Percentiles rank a stretch among this genome's conserved stretches.
Conservation (phyloP, 1,140 invertebrate species). For the Conus ventricosus region DNA sequence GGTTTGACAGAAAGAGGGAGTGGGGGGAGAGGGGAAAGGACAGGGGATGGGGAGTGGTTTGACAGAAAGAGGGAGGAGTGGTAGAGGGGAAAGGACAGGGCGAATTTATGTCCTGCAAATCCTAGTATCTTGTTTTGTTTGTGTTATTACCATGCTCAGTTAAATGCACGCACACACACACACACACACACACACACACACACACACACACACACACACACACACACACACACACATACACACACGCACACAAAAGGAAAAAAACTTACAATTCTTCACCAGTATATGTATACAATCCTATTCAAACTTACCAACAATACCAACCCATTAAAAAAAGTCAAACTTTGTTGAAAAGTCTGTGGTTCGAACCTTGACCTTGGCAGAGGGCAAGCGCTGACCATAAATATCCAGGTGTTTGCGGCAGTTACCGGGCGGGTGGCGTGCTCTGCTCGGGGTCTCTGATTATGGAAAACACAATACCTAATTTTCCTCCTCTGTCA, state of each 20-base stretch:
- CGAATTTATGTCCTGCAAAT: too few species aligned
- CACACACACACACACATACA: slow-evolving; percentile 15
- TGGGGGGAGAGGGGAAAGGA: too few species aligned
- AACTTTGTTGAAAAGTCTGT: too few species aligned
- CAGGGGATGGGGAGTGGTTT: too few species aligned
- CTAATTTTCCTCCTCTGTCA: not conserved
- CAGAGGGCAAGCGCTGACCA: slow-evolving; percentile 49
- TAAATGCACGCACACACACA: not conserved
- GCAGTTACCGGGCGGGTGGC: slow-evolving; percentile 48
- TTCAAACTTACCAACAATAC: not conserved
- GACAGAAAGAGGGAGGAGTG: too few species aligned
- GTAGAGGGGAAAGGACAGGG: too few species aligned
- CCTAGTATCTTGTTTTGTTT: too few species aligned
- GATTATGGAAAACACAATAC: not conserved
- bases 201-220: slow-evolving; percentile 6
- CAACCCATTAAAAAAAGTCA: too few species aligned
- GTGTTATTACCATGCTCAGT: too few species aligned
- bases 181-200: slow-evolving; percentile 1
- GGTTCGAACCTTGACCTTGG: slow-evolving; percentile 48
- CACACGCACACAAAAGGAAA: not conserved
- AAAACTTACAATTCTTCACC: too few species aligned
- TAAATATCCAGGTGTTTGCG: slow-evolving; percentile 65
- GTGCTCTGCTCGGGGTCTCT: not conserved
- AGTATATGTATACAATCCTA: not conserved
- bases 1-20: too few species aligned